These are phyloP conservation scores for Meloidogyne floridensis DNA, from an alignment of 1,140 invertebrate species.

Conservation along the genomic window DNA sequence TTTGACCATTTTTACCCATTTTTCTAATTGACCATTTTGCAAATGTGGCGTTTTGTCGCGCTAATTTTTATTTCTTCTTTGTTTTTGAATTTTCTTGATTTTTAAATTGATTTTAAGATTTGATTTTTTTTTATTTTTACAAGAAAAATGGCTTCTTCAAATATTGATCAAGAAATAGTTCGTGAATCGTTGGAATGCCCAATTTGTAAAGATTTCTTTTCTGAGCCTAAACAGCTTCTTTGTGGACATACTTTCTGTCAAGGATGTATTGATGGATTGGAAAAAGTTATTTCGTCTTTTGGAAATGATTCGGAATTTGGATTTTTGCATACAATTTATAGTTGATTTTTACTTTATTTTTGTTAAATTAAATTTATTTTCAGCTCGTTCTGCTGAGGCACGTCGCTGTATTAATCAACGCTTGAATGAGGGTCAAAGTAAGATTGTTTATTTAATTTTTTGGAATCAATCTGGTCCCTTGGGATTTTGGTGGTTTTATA, in stretches of 20 bases:
- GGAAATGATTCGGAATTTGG: background rate
- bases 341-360: background rate
- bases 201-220: constrained; percentile 17
- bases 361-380: background rate
- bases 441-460: background rate
- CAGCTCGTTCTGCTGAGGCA: background rate
- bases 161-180: background rate
- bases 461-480: too few relatives aligned
- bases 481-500: too few relatives aligned
- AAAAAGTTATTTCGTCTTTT: background rate
- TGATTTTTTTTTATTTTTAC: too few relatives aligned
- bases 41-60: too few relatives aligned
- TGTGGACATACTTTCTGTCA: constrained; percentile 19
- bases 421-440: background rate
- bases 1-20: too few relatives aligned
- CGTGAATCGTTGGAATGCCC: constrained; percentile 19
- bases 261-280: constrained; percentile 16
- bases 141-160: background rate
- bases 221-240: constrained; percentile 19
- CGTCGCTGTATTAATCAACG: background rate
- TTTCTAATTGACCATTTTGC: too few relatives aligned
- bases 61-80: too few relatives aligned
- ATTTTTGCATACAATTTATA: background rate
- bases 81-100: too few relatives aligned
- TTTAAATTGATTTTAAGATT: too few relatives aligned